Conservation (phyloP, 2,797 vertebrate species). For the Neopelma chrysocephalum region DNA sequence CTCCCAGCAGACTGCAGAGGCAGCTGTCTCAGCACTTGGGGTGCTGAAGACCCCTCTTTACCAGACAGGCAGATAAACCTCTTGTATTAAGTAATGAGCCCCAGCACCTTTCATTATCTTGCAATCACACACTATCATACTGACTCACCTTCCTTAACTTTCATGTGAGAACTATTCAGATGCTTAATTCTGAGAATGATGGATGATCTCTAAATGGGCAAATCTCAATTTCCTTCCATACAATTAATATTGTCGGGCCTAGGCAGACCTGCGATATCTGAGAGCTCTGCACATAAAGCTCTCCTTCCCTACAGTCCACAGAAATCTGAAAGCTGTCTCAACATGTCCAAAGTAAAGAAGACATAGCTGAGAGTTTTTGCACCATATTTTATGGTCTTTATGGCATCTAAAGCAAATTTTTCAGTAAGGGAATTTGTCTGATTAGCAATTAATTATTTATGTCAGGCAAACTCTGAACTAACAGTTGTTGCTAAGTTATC, state of each 20-base stretch:
- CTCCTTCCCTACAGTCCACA: not conserved
- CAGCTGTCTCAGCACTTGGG: not conserved
- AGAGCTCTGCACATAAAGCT: not conserved
- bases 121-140: not conserved
- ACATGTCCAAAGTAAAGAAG: not conserved
- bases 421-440: not conserved
- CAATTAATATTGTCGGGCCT: not conserved
- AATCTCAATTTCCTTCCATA: constrained; percentile 30
- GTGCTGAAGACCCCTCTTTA: not conserved
- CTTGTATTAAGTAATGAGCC: not conserved
- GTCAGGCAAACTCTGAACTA: not conserved
- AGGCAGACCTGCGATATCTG: not conserved
- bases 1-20: not conserved
- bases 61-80: not conserved
- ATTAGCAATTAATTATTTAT: not conserved
- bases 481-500: not conserved
- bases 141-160: not conserved
- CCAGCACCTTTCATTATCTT: not conserved
- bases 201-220: constrained; percentile 13
- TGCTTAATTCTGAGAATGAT: constrained; percentile 24
- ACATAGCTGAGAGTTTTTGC: not conserved
- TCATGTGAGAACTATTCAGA: not conserved
- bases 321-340: not conserved
- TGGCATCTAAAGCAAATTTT: not conserved
- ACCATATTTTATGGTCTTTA: not conserved